Base-by-base conservation (phyloP, 2,888 invertebrate genomes). In the Epistrophe grossulariae region DNA sequence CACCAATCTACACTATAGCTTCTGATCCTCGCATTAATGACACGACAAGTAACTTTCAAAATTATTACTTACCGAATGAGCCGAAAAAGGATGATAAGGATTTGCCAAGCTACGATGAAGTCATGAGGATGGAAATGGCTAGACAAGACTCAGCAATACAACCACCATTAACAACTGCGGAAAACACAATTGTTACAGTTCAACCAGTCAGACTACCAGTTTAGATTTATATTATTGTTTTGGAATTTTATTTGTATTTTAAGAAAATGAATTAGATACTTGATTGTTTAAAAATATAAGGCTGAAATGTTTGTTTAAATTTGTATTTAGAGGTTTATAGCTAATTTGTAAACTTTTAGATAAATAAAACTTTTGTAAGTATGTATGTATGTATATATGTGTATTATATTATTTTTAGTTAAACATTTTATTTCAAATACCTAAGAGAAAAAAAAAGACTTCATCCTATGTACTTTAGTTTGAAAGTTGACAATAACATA, bases 21-120 rank as follows among this genome's bases (percentile, higher is more conserved):
- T 40, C 71, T 17, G 76, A 87, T 83, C 55, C 31, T 19, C 71
- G 74, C 9, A 13, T 9, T 2, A 82, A 71, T 76, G 66, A 76
- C 19, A 17, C 52, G 55, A 80, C 82, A 88, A 77, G 89, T 43
- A 90, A 90, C n/a, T 92, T 88, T 78, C 84, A 90, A 19, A 92
- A 92, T 57, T 92, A 91, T 2, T 90, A 90, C 19, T 90, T 91
- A 60, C 90, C 91, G 15, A 90, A 90, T 15, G 91, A 91, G 79
- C 85, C 90, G 40, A 90, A 90, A 17, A 92, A 92, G 78, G 91
- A 91, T 79, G 92, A 92, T 19, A 92, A 91, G 73, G 92, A 92
- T 17, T 88, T 92, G 84, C 92, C 92, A 48, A 90, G 90, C 77
- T 92, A 92, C 62, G 92, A 92, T 40, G 92, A 92, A 60, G 92